phyloP scores from a whole-genome alignment of 2,113 vertebrate genomes.

The Collichthys lucidus region DNA sequence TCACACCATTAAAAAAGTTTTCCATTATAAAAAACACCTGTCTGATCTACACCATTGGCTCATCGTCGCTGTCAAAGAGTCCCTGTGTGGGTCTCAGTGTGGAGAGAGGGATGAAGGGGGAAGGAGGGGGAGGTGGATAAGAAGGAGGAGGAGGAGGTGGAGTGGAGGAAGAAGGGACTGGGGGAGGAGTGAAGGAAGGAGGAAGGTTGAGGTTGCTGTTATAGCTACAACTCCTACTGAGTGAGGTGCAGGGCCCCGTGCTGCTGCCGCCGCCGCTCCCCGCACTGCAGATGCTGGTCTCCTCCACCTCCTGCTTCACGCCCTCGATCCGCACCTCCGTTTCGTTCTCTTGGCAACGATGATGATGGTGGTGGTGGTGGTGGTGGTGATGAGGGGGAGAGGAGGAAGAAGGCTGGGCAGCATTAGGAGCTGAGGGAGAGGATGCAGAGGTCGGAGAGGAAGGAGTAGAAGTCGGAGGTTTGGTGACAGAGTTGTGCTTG shows the following conservation, averaged over 20 bases:
- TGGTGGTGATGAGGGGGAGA: neutral
- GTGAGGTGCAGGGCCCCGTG: neutral
- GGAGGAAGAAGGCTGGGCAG: neutral
- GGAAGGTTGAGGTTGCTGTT: conserved; percentile 60
- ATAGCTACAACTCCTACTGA: conserved; percentile 43
- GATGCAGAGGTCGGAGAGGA: conserved; percentile 8
- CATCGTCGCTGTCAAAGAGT: conserved; percentile 71
- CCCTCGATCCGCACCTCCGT: conserved; percentile 78
- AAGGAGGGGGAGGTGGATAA: conserved; percentile 1
- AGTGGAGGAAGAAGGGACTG: conserved; percentile 36
- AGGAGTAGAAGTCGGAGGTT: conserved; percentile 50
- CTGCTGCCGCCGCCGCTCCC: conserved; percentile 19
- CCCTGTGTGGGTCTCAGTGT: conserved; percentile 50
- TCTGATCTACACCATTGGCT: conserved; percentile 75
- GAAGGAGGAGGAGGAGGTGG: conserved; percentile 41
- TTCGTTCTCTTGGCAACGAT: conserved; percentile 41
- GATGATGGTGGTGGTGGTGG: neutral
- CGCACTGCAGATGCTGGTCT: conserved; percentile 23
- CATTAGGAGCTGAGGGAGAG: neutral
- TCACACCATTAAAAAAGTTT: conserved; percentile 55
- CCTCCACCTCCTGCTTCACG: conserved; percentile 41
- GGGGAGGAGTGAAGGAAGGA: conserved; percentile 58
- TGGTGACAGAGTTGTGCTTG: conserved; percentile 68
- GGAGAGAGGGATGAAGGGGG: conserved; percentile 63
- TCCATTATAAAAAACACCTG: conserved; percentile 60